A percentile compares a stretch with the other conserved stretches of the same genome.
Evolutionary conservation across 2,797 vertebrate genomes (phyloP).

Genomic region (Clarias laeviceps): DNA sequence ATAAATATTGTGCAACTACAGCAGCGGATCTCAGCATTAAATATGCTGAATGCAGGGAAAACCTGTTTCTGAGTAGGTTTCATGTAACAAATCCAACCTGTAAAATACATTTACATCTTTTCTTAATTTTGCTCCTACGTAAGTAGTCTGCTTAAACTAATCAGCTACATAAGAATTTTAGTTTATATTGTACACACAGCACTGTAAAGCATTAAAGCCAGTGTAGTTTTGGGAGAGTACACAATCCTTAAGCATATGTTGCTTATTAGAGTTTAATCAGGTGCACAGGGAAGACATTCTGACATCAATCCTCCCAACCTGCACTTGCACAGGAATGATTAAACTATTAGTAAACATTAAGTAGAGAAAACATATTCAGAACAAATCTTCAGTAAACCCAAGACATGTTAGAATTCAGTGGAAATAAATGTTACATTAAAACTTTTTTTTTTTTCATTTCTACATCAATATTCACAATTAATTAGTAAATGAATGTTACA

Average conservation of each 20-base stretch:
- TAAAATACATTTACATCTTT: neutral
- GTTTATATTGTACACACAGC: neutral
- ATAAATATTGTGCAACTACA: constrained; percentile 41
- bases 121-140: neutral
- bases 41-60: neutral
- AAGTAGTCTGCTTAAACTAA: neutral
- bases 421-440: neutral
- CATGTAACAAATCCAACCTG: neutral
- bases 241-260: neutral
- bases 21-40: constrained; percentile 20
- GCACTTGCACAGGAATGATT: neutral
- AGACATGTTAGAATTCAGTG: neutral
- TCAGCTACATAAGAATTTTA: neutral
- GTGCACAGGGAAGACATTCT: constrained; percentile 10
- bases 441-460: neutral
- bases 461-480: neutral
- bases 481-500: neutral
- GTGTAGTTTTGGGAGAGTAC: neutral
- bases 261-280: constrained; percentile 19
- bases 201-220: neutral
- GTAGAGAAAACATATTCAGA: neutral
- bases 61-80: neutral
- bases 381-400: neutral
- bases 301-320: neutral
- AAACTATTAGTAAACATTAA: neutral